These are phyloP conservation scores for Nymphalis io DNA, from an alignment of 1,140 invertebrate species.

Conservation along the genomic window DNA sequence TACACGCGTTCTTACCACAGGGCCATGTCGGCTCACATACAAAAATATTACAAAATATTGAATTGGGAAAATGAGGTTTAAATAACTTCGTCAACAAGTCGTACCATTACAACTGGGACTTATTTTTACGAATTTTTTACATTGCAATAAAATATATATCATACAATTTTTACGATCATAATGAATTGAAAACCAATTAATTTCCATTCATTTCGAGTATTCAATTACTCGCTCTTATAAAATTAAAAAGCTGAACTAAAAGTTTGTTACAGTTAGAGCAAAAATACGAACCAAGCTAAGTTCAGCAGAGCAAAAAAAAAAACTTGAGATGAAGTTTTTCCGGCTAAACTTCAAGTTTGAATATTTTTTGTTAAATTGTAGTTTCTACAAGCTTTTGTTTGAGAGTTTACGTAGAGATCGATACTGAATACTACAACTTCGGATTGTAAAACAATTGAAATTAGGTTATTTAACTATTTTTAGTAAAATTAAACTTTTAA, in stretches of 20 bases:
- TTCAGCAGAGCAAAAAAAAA: conserved; percentile 14
- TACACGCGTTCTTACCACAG: too few relatives aligned
- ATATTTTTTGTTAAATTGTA: conserved; percentile 17
- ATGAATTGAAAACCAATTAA: not conserved
- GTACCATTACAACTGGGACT: too few relatives aligned
- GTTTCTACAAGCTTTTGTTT: conserved; percentile 9
- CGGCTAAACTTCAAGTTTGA: not conserved
- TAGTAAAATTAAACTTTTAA: too few relatives aligned
- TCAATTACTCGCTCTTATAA: conserved; percentile 2
- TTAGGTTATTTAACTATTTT: not conserved
- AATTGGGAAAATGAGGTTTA: too few relatives aligned
- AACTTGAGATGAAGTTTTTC: conserved; percentile 3
- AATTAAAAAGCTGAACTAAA: conserved; percentile 20
- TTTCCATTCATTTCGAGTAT: conserved; percentile 3
- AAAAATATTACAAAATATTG: too few relatives aligned
- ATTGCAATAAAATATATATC: too few relatives aligned
- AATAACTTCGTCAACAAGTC: too few relatives aligned
- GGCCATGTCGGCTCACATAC: too few relatives aligned
- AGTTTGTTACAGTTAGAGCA: conserved; percentile 15
- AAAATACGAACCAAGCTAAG: not conserved
- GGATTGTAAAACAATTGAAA: not conserved
- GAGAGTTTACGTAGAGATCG: conserved; percentile 3
- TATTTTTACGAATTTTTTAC: too few relatives aligned
- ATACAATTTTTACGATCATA: not conserved
- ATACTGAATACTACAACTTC: not conserved